phyloP scores from a whole-genome alignment of 1,140 invertebrate genomes.

The Psix sp. region DNA sequence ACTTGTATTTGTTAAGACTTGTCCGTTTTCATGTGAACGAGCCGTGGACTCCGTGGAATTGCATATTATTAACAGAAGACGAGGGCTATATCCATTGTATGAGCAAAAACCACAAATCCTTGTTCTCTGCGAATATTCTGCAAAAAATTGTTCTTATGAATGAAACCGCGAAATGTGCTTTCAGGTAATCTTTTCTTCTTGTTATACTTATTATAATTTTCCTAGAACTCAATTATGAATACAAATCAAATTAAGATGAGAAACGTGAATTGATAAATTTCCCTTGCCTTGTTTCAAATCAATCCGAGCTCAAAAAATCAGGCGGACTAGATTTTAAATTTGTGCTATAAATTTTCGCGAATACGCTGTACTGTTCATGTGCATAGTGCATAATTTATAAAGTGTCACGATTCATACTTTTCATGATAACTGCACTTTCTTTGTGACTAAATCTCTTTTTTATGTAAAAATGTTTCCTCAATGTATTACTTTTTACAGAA shows the following conservation, averaged over 20 bases:
- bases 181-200: slow-evolving; percentile 27
- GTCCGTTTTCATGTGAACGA: slow-evolving; percentile 79
- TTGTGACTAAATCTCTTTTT: neutral
- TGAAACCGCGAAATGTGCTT: slow-evolving; percentile 65
- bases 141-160: slow-evolving; percentile 61
- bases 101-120: slow-evolving; percentile 41
- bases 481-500: slow-evolving; percentile 23
- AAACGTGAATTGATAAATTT: too few relatives aligned
- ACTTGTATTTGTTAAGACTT: slow-evolving; percentile 79
- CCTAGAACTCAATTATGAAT: neutral
- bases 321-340: too few relatives aligned
- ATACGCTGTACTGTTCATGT: neutral
- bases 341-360: neutral
- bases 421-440: neutral
- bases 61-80: slow-evolving; percentile 81
- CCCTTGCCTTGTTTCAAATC: too few relatives aligned
- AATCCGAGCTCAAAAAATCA: too few relatives aligned
- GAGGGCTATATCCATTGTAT: slow-evolving; percentile 80
- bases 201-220: neutral
- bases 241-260: too few relatives aligned
- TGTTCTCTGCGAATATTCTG: slow-evolving; percentile 64
- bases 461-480: slow-evolving; percentile 1
- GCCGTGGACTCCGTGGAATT: slow-evolving; percentile 86
- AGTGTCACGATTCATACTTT: neutral
- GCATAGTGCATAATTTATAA: neutral